Evolutionary conservation across 2,113 vertebrate genomes (phyloP), one percentile per base, ranked within the genome.

Genomic region (Cygnus buccinator): DNA sequence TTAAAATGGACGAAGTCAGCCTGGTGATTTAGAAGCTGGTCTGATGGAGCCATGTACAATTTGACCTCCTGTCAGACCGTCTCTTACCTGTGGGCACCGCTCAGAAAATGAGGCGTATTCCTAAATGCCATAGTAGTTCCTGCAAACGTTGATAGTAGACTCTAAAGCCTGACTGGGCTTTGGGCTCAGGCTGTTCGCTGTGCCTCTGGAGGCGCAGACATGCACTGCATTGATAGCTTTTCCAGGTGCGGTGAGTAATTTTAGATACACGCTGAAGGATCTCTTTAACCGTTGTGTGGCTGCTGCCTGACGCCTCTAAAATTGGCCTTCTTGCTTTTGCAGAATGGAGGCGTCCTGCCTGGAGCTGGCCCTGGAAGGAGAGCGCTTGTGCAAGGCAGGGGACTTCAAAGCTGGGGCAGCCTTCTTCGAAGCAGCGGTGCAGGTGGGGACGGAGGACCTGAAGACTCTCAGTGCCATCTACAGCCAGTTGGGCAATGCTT

Each of bases 381-480:
- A 99, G 92, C 97, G 99, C 4, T 95, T 99, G 23, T 99, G 99
- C 97, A 99, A 99, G 94, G 98, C 98, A 0, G 99, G 99, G 0
- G 99, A 99, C 97, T 99, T 99, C 97, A 99, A 98, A 97, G 98
- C 98, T 0, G 99, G 99, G 1, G 99, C 98, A 44, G 98, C 98
- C 2, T 99, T 99, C 98, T 99, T 99, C 0, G 99, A 99, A 97
- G 99, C 99, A 0, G 99, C 99, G 0, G 99, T 99, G 66, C 99
- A 99, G 93, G 99, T 99, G 57, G 99, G 99, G 61, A 99, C 99
- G 0, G 99, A 99, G 95, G 99, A 99, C 95, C 97, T 99, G 94
- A 99, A 99, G 98, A 99, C 99, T 3, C 98, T 99, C 84, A 99
- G 99, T 74, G 99, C 99, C 97, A 99, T 99, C 98, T 99, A 99